Base-by-base conservation (phyloP, 2,797 vertebrate species). In the Intellagama lesueurii region DNA sequence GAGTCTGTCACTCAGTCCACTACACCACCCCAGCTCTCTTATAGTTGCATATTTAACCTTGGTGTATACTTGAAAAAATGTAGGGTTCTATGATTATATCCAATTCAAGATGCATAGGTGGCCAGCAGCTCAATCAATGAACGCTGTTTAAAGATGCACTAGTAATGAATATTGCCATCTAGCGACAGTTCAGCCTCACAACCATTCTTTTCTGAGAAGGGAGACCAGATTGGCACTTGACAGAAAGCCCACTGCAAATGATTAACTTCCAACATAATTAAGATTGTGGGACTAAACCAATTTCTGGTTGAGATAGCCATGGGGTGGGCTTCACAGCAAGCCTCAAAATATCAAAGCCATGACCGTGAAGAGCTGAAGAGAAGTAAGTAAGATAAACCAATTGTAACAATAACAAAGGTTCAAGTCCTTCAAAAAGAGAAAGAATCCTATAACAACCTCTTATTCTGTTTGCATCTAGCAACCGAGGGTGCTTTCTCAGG, bases 131-230 rank as follows among this genome's bases (percentile, higher is more conserved):
- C 35, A n/a, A 32, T 49, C 19, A 70, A 30, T 22, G 35, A 26
- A 52, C 28, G 24, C n/a, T 16, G n/a, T 8, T 75, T 3, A 64
- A 64, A 64, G 60, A 19, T 64, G 60, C 60, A 14, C 83, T 30
- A 44, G 3, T 89, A 94, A 92, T 82, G 88, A 92, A 93, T 95
- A 94, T 94, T 93, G 95, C 95, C 95, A 93, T 85, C 95, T 96
- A 94, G 35, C 94, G 95, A 92, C 70, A 56, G 44, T 7, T 78
- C 1, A 2, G 49, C 89, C 52, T 84, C 86, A 69, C 91, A 30
- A 75, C n/a, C 19, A 11, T 47, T 11, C 64, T 1, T 66, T n/a
- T 76, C 40, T 76, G 47, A 40, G 82, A 69, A 82, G 26, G 9
- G 8, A 75, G 12, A 82, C 7, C 60, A 77, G 76, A 47, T 64